Base-by-base conservation (phyloP, 2,113 vertebrate species). In the Gallinago paraguaiae region DNA sequence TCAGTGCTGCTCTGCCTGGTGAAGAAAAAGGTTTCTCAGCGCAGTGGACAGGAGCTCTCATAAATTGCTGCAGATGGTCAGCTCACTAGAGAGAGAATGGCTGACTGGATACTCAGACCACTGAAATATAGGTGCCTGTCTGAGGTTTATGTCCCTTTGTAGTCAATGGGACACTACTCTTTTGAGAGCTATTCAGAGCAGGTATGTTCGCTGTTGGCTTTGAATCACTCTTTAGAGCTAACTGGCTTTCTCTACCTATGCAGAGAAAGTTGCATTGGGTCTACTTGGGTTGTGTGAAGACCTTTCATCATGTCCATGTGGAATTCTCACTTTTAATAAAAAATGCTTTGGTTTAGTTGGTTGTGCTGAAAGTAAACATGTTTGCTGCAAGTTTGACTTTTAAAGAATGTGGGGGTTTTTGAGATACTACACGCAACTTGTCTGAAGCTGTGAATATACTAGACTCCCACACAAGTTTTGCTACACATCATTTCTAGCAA, bases 141-240 rank as follows among this genome's bases (percentile, higher is more conserved):
- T 1, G n/a, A 9, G 4, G 10, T 2, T 69, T 0, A 23, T 39
- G 11, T 53, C 13, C 12, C 15, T 33, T 4, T 0, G 6, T 28
- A 59, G 43, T 33, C 53, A 80, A 6, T 2, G 5, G 1, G 35
- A 68, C 13, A 71, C 7, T 25, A 54, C 8, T 7, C 1, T 71
- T 63, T 41, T 1, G 2, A 56, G 25, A 43, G 6, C 2, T 54
- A 2, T 75, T 71, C 12, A 6, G 33, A 45, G 45, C 13, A 63
- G 7, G 3, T 33, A 1, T 4, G 0, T 22, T 64, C 50, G 8
- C 9, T 30, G 6, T 11, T 30, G 16, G n/a, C 30, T 7, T 9
- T 67, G n/a, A 67, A 67, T n/a, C 13, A 17, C 9, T 33, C 24
- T 33, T 17, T 37, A 43, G 53, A 68, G 39, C 16, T 72, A 56